phyloP scores from a whole-genome alignment of 2,113 vertebrate species.

The Emydura subglobosa region DNA sequence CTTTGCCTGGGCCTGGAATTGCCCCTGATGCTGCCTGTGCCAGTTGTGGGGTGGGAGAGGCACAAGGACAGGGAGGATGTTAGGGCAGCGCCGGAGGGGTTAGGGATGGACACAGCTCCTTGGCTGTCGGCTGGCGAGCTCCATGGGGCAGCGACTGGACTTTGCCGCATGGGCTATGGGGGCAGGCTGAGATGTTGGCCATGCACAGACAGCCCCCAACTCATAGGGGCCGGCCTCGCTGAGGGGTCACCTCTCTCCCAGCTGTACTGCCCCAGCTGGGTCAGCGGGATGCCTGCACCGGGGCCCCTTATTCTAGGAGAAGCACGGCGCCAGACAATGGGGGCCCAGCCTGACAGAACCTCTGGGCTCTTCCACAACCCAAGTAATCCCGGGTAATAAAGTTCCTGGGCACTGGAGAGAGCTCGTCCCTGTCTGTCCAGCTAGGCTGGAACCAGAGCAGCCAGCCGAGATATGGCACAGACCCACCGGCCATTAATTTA shows the following conservation, averaged over 20 bases:
- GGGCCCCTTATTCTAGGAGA: neutral
- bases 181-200: too few relatives aligned
- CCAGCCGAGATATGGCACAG: neutral
- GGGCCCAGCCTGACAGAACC: neutral
- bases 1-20: neutral
- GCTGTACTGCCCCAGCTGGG: neutral
- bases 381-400: neutral
- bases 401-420: neutral
- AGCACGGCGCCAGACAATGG: neutral
- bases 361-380: neutral
- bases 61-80: too few relatives aligned
- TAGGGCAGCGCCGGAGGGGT: too few relatives aligned
- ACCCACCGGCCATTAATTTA: neutral
- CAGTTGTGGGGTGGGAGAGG: too few relatives aligned
- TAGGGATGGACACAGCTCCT: too few relatives aligned
- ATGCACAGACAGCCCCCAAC: too few relatives aligned
- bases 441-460: neutral
- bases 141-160: too few relatives aligned
- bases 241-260: neutral
- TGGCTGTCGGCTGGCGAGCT: too few relatives aligned
- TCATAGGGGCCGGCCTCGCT: neutral
- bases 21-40: too few relatives aligned
- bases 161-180: too few relatives aligned
- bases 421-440: neutral
- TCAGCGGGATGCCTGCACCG: neutral